Evolutionary conservation across 2,113 vertebrate species (phyloP), one percentile per base, ranked within the genome.

Genomic region (Indicator maculatus): DNA sequence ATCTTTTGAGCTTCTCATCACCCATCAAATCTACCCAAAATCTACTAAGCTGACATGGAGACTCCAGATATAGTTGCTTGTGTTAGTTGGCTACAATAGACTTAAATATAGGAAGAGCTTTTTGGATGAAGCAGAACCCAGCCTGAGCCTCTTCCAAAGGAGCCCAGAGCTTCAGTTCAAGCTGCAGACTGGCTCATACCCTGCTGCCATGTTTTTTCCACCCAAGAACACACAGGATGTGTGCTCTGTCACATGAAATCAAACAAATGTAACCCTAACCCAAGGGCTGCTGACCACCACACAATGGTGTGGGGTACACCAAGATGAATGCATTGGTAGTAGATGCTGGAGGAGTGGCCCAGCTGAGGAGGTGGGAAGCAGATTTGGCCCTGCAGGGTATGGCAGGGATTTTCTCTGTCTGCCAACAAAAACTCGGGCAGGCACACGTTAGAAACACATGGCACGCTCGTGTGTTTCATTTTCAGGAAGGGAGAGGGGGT

Each of bases 251-350:
- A 31, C 0, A 1, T 61, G 44, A 50, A 31, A 45, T 15, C 63
- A n/a, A 61, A 24, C 16, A 45, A 4, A 10, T 1, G 8, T 4
- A 41, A 47, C 33, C 28, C 13, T 36, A 8, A 7, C 12, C 66
- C 23, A 1, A 17, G 55, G 21, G 8, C 50, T 27, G 16, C 14
- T 20, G 38, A 21, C 45, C 52, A 24, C 58, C 60, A 17, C 26
- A 4, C 36, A 1, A 2, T 3, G 47, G 36, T 16, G 3, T 1
- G 7, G 73, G 79, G 1, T 18, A 6, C 52, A 31, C 30, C 4
- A 0, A 16, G 52, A 5, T 6, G 33, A 30, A 16, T 38, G 39
- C 5, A 1, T 44, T 0, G 7, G 17, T 38, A 4, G 0, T 3
- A 15, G 74, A 2, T n/a, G 13, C 71, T 8, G 20, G 13, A 15